phyloP scores from a whole-genome alignment of 2,113 vertebrate genomes.

The Lamprotornis superbus region DNA sequence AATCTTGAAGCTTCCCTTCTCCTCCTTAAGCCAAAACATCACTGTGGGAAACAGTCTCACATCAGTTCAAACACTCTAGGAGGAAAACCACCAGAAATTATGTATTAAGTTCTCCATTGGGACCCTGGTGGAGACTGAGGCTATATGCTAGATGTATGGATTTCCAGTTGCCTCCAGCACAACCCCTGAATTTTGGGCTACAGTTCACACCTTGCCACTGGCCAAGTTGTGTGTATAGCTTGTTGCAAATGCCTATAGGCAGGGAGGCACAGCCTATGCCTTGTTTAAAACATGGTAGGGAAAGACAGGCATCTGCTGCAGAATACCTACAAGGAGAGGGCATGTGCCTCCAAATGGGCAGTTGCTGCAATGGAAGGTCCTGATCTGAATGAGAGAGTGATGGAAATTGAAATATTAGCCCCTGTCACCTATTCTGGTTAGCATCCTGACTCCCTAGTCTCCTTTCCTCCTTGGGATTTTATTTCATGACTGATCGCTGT shows the following conservation, averaged over 20 bases:
- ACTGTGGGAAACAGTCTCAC: not conserved
- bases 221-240: not conserved
- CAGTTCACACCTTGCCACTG: rapidly evolving
- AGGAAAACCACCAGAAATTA: not conserved
- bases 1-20: not conserved
- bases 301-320: not conserved
- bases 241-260: not conserved
- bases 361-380: not conserved
- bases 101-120: not conserved
- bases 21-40: not conserved
- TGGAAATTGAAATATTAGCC: not conserved
- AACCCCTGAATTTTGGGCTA: not conserved
- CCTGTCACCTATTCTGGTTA: not conserved
- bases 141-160: not conserved
- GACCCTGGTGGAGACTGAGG: not conserved
- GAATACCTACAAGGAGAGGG: not conserved
- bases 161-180: not conserved
- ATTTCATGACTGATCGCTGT: not conserved
- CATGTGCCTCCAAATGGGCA: rapidly evolving
- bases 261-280: not conserved
- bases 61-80: not conserved
- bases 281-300: not conserved
- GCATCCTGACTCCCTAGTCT: not conserved
- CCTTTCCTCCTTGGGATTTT: not conserved
- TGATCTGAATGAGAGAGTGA: not conserved